Percentiles rank a stretch among this genome's conserved stretches.
Evolutionary conservation across 2,888 invertebrate species (phyloP).

Genomic region (Brachylomia viminalis): DNA sequence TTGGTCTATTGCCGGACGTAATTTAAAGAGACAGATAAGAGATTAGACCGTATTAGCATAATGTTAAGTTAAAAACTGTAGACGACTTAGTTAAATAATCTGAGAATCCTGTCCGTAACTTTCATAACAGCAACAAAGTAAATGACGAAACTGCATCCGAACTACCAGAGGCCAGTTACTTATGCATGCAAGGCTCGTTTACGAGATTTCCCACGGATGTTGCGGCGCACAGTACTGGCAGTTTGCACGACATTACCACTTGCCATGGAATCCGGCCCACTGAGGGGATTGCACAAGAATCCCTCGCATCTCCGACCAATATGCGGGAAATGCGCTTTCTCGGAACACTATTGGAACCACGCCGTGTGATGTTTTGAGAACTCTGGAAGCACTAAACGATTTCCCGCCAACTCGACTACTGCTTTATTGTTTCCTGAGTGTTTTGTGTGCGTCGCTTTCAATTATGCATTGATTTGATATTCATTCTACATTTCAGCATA

Average conservation of each 20-base stretch:
- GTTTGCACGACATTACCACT: constrained; percentile 65
- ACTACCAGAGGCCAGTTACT: constrained; percentile 63
- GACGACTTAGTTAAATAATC: constrained; percentile 15
- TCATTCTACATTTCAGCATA: background rate
- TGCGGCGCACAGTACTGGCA: constrained; percentile 66
- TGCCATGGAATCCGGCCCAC: constrained; percentile 65
- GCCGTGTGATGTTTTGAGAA: constrained; percentile 39
- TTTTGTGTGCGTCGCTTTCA: constrained; percentile 31
- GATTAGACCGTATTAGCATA: constrained; percentile 1
- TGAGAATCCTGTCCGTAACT: constrained; percentile 38
- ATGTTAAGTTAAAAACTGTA: constrained; percentile 14
- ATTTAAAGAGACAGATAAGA: background rate
- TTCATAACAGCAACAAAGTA: constrained; percentile 50
- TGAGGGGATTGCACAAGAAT: constrained; percentile 67
- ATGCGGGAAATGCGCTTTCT: constrained; percentile 63
- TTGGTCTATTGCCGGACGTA: background rate
- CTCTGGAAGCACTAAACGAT: constrained; percentile 51
- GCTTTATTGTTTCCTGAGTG: constrained; percentile 56
- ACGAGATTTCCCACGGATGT: constrained; percentile 81
- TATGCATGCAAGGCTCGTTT: constrained; percentile 73
- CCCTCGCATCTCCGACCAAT: constrained; percentile 59
- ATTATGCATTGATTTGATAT: constrained; percentile 19
- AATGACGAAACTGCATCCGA: constrained; percentile 61
- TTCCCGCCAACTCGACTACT: constrained; percentile 35
- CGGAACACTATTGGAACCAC: constrained; percentile 43